These are phyloP conservation scores for Drosophila falleni DNA, from an alignment of 2,888 invertebrate genomes.

Conservation along the genomic window DNA sequence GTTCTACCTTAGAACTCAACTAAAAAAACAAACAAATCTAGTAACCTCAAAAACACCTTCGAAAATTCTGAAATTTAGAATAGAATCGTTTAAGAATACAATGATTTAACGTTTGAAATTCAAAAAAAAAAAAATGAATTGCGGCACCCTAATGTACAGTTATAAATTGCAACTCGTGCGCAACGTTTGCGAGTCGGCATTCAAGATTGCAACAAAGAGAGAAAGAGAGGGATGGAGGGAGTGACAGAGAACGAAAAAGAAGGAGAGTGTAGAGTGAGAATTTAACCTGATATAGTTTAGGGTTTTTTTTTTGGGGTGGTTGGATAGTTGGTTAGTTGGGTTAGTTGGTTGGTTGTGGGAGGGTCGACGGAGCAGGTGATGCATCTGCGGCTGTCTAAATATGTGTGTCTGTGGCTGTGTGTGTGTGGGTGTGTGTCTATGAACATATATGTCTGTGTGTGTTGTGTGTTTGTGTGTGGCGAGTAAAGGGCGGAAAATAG, in stretches of 20 bases:
- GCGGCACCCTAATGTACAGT: constrained; percentile 40
- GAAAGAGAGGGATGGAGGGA: not conserved
- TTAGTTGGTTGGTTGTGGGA: constrained; percentile 45
- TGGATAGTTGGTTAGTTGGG: constrained; percentile 47
- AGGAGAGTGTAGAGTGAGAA: not conserved
- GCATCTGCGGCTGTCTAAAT: constrained; percentile 43
- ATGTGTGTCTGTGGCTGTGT: constrained; percentile 8
- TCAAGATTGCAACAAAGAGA: constrained; percentile 28
- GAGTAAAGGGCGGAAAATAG: constrained; percentile 50
- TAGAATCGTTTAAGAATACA: no score
- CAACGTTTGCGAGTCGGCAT: constrained; percentile 52
- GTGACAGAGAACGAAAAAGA: not conserved
- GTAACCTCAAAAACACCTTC: no score
- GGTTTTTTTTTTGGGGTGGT: constrained; percentile 3
- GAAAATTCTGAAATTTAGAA: no score
- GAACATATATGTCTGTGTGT: not conserved
- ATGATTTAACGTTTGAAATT: no score
- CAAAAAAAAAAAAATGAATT: no score
- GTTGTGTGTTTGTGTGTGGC: constrained; percentile 20
- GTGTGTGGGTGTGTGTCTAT: constrained; percentile 3
- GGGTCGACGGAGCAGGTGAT: constrained; percentile 53
- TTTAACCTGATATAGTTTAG: constrained; percentile 28
- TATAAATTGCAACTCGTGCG: constrained; percentile 77
- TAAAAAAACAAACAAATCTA: no score
- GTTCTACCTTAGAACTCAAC: no score